Evolutionary conservation across 2,113 vertebrate genomes (phyloP), one percentile per base, ranked within the genome.

Genomic region (Struthio camelus): DNA sequence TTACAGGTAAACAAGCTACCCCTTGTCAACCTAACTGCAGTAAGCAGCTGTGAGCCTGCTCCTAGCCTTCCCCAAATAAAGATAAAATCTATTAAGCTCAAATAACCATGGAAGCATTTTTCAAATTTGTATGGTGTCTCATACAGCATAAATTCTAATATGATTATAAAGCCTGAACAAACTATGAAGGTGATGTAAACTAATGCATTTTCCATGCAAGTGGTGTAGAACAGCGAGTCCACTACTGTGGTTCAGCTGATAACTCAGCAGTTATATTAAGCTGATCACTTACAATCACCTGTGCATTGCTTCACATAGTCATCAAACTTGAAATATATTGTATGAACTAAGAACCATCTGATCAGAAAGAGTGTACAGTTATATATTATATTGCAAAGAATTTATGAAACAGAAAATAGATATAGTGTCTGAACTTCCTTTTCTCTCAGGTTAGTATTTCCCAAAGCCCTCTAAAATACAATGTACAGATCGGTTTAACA

Each of bases 31-130:
- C 5, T 17, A 34, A 30, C 30, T 1, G 50, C 11, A 22, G 24
- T 0, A 0, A 1, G 38, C 12, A 38, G 66, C 56, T 54, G 77
- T 15, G 38, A 0, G 4, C 10, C 38, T 17, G 40, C 82, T 40
- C 40, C 32, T 4, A 3, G 51, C 14, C 56, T 77, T 61, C 77
- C 73, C 71, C 54, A 27, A 6, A 30, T 46, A 46, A 46, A 46
- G 44, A 46, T 46, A 30, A 20, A 12, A 30, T 4, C 15, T 8
- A 16, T 25, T 2, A 6, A 1, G 1, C 78, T 14, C 64, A 71
- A 51, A 30, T 3, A 70, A 42, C 1, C 19, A 65, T 65, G 44
- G 23, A 56, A 36, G 51, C 1, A 1, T 32, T 75, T 46, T 59
- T 20, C 69, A 40, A 7, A 10, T 9, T 19, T 8, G 24, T 28